Evolutionary conservation across 2,888 invertebrate genomes (phyloP).

Genomic region (Lepidochrysops patricia): DNA sequence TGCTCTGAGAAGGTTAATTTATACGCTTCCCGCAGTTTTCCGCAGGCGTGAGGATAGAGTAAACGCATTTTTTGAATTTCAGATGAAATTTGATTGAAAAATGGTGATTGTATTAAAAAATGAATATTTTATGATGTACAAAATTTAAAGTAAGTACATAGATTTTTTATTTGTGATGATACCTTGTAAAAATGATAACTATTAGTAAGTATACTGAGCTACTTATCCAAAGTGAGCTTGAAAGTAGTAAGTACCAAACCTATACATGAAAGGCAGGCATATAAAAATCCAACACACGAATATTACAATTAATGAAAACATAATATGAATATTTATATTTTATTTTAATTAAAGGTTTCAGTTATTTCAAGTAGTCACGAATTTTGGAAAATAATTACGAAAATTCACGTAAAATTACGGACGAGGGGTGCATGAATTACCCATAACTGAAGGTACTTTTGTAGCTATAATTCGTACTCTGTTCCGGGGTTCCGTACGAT

Average conservation of each 20-base stretch:
- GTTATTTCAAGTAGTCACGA: slow-evolving; percentile 27
- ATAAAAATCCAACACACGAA: neutral
- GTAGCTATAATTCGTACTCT: slow-evolving; percentile 63
- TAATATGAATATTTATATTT: slow-evolving; percentile 11
- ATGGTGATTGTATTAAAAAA: too few species aligned
- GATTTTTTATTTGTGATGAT: too few species aligned
- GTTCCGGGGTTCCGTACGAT: slow-evolving; percentile 55
- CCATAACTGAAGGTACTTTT: slow-evolving; percentile 63
- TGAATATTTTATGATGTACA: too few species aligned
- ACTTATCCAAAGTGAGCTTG: too few species aligned
- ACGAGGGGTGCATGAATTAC: slow-evolving; percentile 71
- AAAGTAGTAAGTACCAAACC: too few species aligned
- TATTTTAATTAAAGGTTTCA: slow-evolving; percentile 11
- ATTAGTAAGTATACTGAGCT: too few species aligned
- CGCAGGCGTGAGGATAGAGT: neutral
- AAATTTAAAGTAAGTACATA: too few species aligned
- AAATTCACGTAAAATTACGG: slow-evolving; percentile 58
- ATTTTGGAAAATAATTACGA: slow-evolving; percentile 52
- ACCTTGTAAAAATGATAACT: too few species aligned
- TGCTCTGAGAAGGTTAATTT: slow-evolving; percentile 1
- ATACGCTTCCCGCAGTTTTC: neutral
- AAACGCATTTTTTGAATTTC: neutral
- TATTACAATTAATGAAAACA: slow-evolving; percentile 8
- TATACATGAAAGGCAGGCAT: neutral
- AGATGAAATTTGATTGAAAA: too few species aligned